Evolutionary conservation across 2,888 invertebrate genomes (phyloP).

Genomic region (Tenthredo livida): DNA sequence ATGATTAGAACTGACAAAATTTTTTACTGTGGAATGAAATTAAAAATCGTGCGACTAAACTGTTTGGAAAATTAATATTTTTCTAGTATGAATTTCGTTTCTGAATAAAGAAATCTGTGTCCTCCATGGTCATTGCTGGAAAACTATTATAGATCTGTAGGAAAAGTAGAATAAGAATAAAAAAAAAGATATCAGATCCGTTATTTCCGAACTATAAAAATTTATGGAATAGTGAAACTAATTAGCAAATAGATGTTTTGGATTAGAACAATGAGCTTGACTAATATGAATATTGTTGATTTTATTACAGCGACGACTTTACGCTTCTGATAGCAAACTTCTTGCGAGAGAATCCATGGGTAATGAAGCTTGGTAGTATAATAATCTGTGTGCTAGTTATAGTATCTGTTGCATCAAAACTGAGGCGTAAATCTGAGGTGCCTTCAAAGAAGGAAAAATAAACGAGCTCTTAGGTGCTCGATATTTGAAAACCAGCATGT

Average conservation of each 20-base stretch:
- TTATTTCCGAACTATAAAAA: neutral
- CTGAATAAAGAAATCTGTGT: neutral
- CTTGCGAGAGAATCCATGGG: constrained; percentile 80
- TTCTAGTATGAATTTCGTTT: neutral
- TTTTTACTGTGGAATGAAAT: neutral
- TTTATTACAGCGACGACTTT: constrained; percentile 82
- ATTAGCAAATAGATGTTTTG: no score
- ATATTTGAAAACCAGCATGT: constrained; percentile 1
- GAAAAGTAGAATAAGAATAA: neutral
- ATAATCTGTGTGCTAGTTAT: constrained; percentile 78
- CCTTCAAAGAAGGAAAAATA: constrained; percentile 71
- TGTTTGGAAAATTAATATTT: neutral
- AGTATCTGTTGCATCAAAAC: constrained; percentile 73
- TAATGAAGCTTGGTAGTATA: constrained; percentile 80
- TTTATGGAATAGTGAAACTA: neutral
- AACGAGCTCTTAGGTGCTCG: neutral
- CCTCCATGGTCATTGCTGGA: neutral
- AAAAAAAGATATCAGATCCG: neutral
- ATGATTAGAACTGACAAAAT: neutral
- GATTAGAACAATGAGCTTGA: no score
- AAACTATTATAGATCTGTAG: neutral
- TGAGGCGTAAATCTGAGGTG: constrained; percentile 70
- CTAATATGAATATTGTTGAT: constrained; percentile 13
- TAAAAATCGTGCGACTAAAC: no score
- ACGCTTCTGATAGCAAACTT: constrained; percentile 80